phyloP scores from a whole-genome alignment of 2,113 vertebrate species.

The Pheucticus melanocephalus region DNA sequence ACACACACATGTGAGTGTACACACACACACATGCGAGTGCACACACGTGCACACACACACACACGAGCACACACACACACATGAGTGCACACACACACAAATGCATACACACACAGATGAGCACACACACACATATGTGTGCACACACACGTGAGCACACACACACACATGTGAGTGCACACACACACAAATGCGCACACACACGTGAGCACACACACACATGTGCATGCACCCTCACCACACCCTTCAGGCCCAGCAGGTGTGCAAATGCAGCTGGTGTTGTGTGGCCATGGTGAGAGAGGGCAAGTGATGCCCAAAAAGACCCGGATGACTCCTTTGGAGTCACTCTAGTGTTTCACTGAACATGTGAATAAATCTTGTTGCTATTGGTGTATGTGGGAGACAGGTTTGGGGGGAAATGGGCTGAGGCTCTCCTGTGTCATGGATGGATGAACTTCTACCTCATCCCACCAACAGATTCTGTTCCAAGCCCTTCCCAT shows the following conservation, averaged over 20 bases:
- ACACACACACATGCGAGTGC: too few relatives aligned
- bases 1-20: not conserved
- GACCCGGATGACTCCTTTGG: accelerated
- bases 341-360: not conserved
- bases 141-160: too few relatives aligned
- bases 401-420: not conserved
- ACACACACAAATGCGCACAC: not conserved
- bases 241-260: accelerated
- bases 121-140: too few relatives aligned
- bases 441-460: not conserved
- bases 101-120: not conserved
- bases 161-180: not conserved
- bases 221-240: not conserved
- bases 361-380: not conserved
- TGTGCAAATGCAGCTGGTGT: not conserved
- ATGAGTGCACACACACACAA: too few relatives aligned
- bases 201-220: not conserved
- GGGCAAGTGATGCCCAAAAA: too few relatives aligned
- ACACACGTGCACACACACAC: too few relatives aligned
- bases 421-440: not conserved
- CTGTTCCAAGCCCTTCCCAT: not conserved
- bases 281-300: accelerated
- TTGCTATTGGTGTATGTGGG: not conserved
- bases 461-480: not conserved
- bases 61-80: too few relatives aligned